phyloP scores from a whole-genome alignment of 2,888 invertebrate species.

The Parnassius apollo region DNA sequence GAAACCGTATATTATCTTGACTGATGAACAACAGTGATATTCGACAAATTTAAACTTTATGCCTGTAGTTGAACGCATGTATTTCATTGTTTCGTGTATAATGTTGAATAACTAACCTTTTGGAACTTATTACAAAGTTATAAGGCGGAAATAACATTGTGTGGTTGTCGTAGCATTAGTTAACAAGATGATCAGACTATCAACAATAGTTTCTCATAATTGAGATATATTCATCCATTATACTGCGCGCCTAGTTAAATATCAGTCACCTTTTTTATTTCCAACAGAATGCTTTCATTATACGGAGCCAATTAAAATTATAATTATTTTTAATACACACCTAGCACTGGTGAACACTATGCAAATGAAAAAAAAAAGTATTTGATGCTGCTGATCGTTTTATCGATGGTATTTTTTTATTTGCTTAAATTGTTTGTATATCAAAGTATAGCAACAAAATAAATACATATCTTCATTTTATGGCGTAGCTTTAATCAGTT shows the following conservation, averaged over 20 bases:
- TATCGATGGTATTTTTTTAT: too few species aligned
- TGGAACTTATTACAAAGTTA: constrained; percentile 8
- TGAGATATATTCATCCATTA: constrained; percentile 27
- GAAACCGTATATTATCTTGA: constrained; percentile 18
- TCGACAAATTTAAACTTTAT: constrained; percentile 16
- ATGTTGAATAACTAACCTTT: not conserved
- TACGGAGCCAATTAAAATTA: constrained; percentile 20
- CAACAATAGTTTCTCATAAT: constrained; percentile 26
- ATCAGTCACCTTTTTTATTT: constrained; percentile 12
- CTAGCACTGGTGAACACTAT: too few species aligned
- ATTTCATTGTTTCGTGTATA: not conserved
- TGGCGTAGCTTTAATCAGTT: too few species aligned
- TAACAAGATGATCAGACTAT: constrained; percentile 25
- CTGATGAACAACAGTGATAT: not conserved
- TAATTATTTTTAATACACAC: constrained; percentile 20
- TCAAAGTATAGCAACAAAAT: too few species aligned
- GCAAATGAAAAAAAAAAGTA: too few species aligned
- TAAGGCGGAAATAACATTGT: constrained; percentile 16
- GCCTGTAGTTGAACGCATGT: not conserved
- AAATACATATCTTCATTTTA: too few species aligned
- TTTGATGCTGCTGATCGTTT: too few species aligned
- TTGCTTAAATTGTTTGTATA: too few species aligned
- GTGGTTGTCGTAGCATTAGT: constrained; percentile 6
- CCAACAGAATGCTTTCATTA: constrained; percentile 14
- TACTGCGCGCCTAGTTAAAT: constrained; percentile 15